A percentile compares a stretch with the other conserved stretches of the same genome.
Conservation (phyloP, 2,888 invertebrate genomes). For the Oscheius onirici region DNA sequence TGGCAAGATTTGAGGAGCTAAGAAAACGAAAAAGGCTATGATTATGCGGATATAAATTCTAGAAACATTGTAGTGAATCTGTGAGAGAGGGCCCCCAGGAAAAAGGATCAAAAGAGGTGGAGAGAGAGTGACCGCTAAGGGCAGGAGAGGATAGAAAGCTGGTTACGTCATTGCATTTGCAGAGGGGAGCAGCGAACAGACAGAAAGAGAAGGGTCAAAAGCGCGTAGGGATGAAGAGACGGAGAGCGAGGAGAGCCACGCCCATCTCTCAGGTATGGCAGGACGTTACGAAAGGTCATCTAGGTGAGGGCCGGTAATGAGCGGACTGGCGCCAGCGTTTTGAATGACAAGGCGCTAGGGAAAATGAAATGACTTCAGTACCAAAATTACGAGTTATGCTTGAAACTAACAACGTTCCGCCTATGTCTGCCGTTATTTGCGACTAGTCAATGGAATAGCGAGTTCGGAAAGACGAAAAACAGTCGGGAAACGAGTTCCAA, state of each 20-base stretch:
- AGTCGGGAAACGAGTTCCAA: constrained; percentile 25
- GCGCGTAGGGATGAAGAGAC: constrained; percentile 30
- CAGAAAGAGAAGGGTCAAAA: constrained; percentile 24
- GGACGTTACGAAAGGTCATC: constrained; percentile 36
- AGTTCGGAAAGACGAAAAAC: constrained; percentile 14
- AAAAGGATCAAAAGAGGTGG: not conserved
- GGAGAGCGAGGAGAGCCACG: constrained; percentile 29
- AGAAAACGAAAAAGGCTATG: too few relatives aligned
- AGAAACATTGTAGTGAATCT: too few relatives aligned
- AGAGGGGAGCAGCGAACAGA: constrained; percentile 1
- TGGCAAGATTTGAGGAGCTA: not conserved
- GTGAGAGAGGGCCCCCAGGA: too few relatives aligned
- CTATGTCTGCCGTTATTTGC: not conserved
- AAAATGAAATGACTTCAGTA: not conserved
- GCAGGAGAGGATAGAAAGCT: constrained; percentile 28
- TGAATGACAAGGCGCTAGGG: constrained; percentile 7
- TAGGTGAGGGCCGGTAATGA: constrained; percentile 37
- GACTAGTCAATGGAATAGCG: constrained; percentile 8
- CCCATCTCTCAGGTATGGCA: constrained; percentile 23
- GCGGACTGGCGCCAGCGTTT: constrained; percentile 26
- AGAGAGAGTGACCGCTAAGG: constrained; percentile 36
- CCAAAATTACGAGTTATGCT: not conserved
- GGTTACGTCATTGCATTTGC: constrained; percentile 23
- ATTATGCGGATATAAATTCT: too few relatives aligned
- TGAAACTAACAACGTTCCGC: not conserved